Percentiles rank a stretch among this genome's conserved stretches.
These are phyloP conservation scores for Cheilosia vulpina DNA, from an alignment of 2,888 invertebrate genomes.

Conservation along the genomic window DNA sequence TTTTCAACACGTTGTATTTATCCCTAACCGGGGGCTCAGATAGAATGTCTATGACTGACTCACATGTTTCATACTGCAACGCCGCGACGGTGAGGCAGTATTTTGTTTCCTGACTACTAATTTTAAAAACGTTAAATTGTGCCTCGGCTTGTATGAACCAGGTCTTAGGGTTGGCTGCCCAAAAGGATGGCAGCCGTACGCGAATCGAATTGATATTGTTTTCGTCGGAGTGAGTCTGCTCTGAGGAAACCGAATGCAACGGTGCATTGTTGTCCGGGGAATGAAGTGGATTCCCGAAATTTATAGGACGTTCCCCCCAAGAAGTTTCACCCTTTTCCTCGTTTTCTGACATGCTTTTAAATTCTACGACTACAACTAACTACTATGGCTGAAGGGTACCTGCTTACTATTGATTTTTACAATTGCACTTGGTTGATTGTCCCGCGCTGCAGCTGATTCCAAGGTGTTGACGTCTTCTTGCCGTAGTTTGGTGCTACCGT, in stretches of 20 bases:
- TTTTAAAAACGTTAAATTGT: slow-evolving; percentile 23
- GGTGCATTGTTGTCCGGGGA: not conserved
- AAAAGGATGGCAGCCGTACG: slow-evolving; percentile 26
- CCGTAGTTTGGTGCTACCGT: not conserved
- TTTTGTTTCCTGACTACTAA: slow-evolving; percentile 7
- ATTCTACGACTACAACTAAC: not conserved
- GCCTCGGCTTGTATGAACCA: slow-evolving; percentile 41
- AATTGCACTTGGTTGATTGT: not conserved
- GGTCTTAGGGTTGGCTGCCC: slow-evolving; percentile 13
- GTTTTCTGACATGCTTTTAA: not conserved
- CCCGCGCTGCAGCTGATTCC: not conserved
- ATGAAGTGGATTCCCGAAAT: not conserved
- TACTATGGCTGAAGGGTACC: slow-evolving; percentile 2
- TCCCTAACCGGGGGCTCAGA: slow-evolving; percentile 15
- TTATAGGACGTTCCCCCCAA: not conserved
- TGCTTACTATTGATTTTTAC: too few relatives aligned
- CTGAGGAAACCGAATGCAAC: not conserved
- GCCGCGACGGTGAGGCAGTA: slow-evolving; percentile 31
- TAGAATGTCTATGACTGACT: slow-evolving; percentile 29
- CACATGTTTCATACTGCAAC: slow-evolving; percentile 26
- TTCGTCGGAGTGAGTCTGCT: slow-evolving; percentile 5
- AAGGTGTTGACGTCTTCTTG: too few relatives aligned
- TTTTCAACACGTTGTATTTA: slow-evolving; percentile 19
- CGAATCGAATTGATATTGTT: slow-evolving; percentile 4
- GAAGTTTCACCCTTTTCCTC: not conserved